These are phyloP conservation scores for Macrosteles quadrilineatus DNA, from an alignment of 1,140 invertebrate genomes.

Conservation along the genomic window DNA sequence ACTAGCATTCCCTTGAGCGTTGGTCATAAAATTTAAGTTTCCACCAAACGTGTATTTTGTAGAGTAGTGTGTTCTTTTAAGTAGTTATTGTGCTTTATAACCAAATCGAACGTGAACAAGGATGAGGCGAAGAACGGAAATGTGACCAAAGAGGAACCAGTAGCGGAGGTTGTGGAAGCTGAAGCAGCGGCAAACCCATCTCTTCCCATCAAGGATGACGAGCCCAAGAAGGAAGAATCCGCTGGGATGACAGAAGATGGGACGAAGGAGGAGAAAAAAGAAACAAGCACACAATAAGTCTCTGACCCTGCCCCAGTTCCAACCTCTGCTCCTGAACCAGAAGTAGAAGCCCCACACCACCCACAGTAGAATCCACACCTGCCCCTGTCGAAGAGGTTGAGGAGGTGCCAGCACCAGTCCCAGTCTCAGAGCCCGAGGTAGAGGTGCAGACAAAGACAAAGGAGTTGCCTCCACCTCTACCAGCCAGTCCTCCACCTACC, in stretches of 20 bases:
- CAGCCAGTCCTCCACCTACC: conserved; percentile 39
- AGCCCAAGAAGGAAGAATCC: conserved; percentile 31
- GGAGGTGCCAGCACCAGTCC: neutral
- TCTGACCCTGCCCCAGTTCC: neutral
- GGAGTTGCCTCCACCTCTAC: conserved; percentile 30
- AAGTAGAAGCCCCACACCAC: neutral
- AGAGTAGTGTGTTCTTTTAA: no score
- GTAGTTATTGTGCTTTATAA: no score
- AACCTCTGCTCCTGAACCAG: neutral
- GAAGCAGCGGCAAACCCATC: conserved; percentile 22
- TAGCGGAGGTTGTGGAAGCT: conserved; percentile 30
- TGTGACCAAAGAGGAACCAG: no score
- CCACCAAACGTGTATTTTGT: no score
- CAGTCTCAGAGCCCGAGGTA: conserved; percentile 10
- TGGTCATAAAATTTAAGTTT: no score
- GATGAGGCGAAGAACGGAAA: no score
- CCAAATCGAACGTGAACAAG: no score
- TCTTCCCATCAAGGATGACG: conserved; percentile 24
- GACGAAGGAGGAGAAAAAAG: conserved; percentile 30
- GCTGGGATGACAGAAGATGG: conserved; percentile 30
- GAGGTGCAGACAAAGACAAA: conserved; percentile 30
- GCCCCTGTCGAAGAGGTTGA: conserved; percentile 8
- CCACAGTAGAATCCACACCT: conserved; percentile 1
- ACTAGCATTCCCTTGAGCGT: no score
- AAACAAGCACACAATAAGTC: conserved; percentile 25